These are phyloP conservation scores for Syrrhaptes paradoxus DNA, from an alignment of 2,113 vertebrate species.

Conservation along the genomic window DNA sequence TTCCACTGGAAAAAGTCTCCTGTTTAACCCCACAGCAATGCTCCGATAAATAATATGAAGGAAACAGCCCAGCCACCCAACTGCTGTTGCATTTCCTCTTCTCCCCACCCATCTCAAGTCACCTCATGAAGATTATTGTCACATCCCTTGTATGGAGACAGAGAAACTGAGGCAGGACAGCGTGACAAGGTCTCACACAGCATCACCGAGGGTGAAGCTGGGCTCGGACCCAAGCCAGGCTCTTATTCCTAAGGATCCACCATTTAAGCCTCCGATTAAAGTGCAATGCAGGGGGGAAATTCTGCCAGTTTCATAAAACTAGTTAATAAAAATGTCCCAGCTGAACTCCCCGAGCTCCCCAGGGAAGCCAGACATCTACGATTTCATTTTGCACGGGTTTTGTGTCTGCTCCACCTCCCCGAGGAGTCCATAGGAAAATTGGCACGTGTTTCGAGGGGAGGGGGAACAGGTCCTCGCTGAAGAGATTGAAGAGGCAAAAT, in stretches of 20 bases:
- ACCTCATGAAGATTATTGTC: neutral
- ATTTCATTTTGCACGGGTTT: neutral
- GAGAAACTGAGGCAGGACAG: neutral
- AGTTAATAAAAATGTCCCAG: neutral
- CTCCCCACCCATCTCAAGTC: neutral
- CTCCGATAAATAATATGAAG: neutral
- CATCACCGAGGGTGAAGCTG: neutral
- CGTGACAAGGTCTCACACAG: neutral
- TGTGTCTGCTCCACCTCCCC: neutral
- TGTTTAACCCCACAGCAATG: neutral
- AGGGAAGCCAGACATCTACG: conserved; percentile 33
- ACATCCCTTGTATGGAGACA: neutral
- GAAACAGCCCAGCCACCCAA: neutral
- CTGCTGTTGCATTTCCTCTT: neutral
- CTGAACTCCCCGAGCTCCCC: neutral
- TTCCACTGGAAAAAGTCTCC: neutral
- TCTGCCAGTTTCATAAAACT: neutral
- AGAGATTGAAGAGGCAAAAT: neutral
- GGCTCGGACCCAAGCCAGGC: neutral
- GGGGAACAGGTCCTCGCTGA: neutral
- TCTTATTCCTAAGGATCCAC: neutral
- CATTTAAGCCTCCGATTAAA: neutral
- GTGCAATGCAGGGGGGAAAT: neutral
- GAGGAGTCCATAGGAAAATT: conserved; percentile 10
- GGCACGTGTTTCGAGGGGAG: neutral